phyloP scores from a whole-genome alignment of 2,888 invertebrate genomes.

The Ophion ellenae region DNA sequence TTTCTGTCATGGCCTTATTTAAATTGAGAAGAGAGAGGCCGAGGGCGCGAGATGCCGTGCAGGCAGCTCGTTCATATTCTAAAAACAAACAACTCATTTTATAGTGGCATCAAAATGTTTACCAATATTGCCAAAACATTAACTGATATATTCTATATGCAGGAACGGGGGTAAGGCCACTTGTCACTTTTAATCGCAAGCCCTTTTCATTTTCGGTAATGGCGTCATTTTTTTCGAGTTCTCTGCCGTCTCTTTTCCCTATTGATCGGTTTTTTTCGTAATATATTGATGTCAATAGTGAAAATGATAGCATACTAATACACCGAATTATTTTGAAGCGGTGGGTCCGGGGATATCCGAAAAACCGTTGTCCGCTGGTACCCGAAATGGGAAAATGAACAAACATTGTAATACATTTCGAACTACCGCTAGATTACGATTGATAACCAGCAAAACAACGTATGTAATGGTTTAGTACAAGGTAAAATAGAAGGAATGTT shows the following conservation, averaged over 20 bases:
- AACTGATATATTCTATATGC: background rate
- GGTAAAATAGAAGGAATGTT: background rate
- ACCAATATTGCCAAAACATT: background rate
- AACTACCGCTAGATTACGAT: no score
- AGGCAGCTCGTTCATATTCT: conserved; percentile 85
- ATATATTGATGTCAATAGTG: no score
- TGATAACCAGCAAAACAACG: no score
- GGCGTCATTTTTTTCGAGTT: background rate
- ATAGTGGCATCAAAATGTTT: background rate
- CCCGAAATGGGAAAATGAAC: no score
- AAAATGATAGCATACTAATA: no score
- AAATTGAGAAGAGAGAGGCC: conserved; percentile 73
- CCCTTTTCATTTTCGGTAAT: background rate
- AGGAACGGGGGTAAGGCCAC: background rate
- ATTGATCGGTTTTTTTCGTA: background rate
- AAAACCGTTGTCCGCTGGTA: no score
- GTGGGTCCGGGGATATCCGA: no score
- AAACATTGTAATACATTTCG: no score
- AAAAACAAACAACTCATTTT: background rate
- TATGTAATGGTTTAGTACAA: background rate
- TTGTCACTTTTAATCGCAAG: background rate
- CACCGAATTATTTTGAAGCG: no score
- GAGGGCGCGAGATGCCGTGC: conserved; percentile 81
- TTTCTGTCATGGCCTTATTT: conserved; percentile 72
- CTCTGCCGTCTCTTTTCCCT: background rate